A percentile compares a stretch with the other conserved stretches of the same genome.
These are phyloP conservation scores for Syngnathus scovelli DNA, from an alignment of 2,113 vertebrate genomes.

Conservation along the genomic window DNA sequence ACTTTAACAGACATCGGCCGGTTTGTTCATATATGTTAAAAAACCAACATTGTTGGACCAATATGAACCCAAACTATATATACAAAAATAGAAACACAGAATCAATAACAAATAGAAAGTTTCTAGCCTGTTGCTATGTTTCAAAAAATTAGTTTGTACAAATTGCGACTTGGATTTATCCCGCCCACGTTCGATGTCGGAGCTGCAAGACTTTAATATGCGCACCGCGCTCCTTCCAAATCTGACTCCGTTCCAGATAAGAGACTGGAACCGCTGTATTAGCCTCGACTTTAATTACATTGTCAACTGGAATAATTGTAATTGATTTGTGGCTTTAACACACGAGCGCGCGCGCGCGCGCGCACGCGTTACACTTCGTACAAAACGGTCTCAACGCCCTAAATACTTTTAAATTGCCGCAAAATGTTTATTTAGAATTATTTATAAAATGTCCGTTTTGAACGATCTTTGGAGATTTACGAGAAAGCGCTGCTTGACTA, in stretches of 20 bases:
- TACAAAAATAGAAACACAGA: too few relatives aligned
- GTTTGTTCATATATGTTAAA: too few relatives aligned
- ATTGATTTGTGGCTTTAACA: conserved; percentile 80
- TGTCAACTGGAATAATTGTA: conserved; percentile 94
- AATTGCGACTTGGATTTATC: background rate
- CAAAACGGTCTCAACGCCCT: background rate
- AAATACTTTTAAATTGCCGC: background rate
- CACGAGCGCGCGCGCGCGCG: conserved; percentile 1
- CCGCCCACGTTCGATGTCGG: background rate
- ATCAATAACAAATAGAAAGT: background rate
- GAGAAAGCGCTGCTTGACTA: background rate
- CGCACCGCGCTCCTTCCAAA: conserved; percentile 64
- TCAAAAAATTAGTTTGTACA: background rate
- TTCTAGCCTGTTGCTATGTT: background rate
- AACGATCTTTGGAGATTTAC: background rate
- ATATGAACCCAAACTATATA: too few relatives aligned
- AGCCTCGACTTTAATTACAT: conserved; percentile 84
- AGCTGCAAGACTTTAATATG: background rate
- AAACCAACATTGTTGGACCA: too few relatives aligned
- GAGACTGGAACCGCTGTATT: conserved; percentile 61
- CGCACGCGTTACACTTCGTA: background rate
- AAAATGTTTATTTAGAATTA: background rate
- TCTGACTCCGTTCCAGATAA: conserved; percentile 73
- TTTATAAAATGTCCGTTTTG: background rate
- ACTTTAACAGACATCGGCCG: too few relatives aligned